A percentile compares a stretch with the other conserved stretches of the same genome.
These are phyloP conservation scores for Streptopelia turtur DNA, from an alignment of 2,797 vertebrate species.

Conservation along the genomic window DNA sequence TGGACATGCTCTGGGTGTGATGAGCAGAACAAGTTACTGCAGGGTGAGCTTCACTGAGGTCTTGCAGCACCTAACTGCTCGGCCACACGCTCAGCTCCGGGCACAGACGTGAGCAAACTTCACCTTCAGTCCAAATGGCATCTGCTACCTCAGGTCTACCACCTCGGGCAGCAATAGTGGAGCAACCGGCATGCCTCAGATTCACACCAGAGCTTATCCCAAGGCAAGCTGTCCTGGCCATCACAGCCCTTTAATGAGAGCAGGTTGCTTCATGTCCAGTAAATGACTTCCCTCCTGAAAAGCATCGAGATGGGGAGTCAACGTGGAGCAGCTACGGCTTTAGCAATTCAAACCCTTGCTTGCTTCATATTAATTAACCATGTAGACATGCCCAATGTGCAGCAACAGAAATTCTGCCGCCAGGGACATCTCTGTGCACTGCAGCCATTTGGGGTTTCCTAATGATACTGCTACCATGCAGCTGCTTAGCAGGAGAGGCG, in stretches of 20 bases:
- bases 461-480: slow-evolving; percentile 1
- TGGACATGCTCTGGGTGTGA: not conserved
- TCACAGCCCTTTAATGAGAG: slow-evolving; percentile 1
- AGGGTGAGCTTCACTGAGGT: not conserved
- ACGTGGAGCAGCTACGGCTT: not conserved
- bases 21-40: slow-evolving; percentile 33
- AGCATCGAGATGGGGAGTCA: not conserved
- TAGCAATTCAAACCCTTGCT: slow-evolving; percentile 41
- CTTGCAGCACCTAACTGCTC: not conserved
- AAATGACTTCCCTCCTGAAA: not conserved
- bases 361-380: slow-evolving; percentile 56
- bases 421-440: not conserved
- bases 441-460: slow-evolving; percentile 25
- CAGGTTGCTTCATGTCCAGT: slow-evolving; percentile 58
- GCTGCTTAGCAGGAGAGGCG: not conserved
- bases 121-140: not conserved
- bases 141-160: not conserved
- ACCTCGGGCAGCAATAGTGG: not conserved
- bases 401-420: slow-evolving; percentile 23
- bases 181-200: not conserved
- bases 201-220: slow-evolving; percentile 10
- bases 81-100: not conserved
- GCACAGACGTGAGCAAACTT: not conserved
- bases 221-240: not conserved
- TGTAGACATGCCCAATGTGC: slow-evolving; percentile 5